Base-by-base conservation (phyloP, 2,113 vertebrate genomes). In the Sitta europaea region DNA sequence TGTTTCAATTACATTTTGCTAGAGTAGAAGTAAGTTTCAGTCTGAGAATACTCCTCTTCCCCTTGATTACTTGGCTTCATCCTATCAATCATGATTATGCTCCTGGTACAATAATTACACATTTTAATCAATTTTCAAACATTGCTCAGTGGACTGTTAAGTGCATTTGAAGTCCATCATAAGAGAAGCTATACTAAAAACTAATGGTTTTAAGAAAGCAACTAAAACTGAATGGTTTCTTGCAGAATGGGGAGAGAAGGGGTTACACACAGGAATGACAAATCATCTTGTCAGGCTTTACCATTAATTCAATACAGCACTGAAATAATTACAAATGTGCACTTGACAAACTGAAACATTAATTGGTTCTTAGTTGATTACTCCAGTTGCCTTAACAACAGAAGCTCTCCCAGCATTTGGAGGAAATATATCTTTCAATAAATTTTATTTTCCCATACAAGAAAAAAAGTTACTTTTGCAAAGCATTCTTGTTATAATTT, bases 51-150 rank as follows among this genome's bases (percentile, higher is more conserved):
- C 11, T 23, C n/a, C 31, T 45, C 18, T 6, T 42, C 13, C 5
- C 20, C 36, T 40, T 68, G 70, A 91, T 77, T 91, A 87, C 74
- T 91, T 71, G 16, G 28, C 38, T 96, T 88, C 91, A 50, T 47
- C 48, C 75, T 91, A 71, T 89, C 80, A 94, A 86, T 97, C 57
- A 90, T 31, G 31, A 82, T 96, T 96, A 94, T 55, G 70, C 72
- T 77, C 42, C 59, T 92, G 50, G 62, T 88, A 82, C 16, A 95
- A 42, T 81, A 96, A 95, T 96, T 95, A 93, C 45, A 78, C 17
- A 14, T 95, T 97, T 93, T 94, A 92, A 95, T 90, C 83, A 94
- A 86, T 91, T 96, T 95, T 83, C 80, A 96, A 84, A 81, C 27
- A 53, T 84, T 78, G 54, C 72, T 94, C 80, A 72, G 72, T 78